Conservation (phyloP, 2,113 vertebrate species). For the Plecotus auritus region DNA sequence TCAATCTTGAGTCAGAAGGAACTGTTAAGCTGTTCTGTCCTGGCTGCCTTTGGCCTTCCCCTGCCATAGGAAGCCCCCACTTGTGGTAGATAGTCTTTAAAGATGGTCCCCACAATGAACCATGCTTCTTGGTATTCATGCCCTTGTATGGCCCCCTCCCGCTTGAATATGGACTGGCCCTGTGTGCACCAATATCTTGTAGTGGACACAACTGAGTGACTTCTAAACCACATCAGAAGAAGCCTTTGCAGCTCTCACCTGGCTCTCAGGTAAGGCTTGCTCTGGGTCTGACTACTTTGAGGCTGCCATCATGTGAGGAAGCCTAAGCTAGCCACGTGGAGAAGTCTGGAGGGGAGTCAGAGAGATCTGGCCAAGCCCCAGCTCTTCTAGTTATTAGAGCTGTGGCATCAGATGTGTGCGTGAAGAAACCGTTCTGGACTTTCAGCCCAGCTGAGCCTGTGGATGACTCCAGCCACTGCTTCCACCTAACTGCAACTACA, state of each 20-base stretch:
- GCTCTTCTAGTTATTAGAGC: neutral
- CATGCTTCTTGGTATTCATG: neutral
- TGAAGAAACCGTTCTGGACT: neutral
- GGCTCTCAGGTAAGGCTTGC: neutral
- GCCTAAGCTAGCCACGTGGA: neutral
- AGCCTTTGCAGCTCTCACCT: neutral
- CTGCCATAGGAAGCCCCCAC: neutral
- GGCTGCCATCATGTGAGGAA: neutral
- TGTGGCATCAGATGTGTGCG: too few relatives aligned
- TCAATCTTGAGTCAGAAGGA: neutral
- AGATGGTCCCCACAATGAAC: neutral
- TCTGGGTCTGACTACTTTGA: neutral
- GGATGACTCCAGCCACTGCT: neutral
- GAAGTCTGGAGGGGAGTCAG: neutral
- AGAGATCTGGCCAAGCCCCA: neutral
- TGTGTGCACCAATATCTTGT: neutral
- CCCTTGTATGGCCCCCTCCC: neutral
- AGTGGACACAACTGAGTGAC: neutral
- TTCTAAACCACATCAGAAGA: neutral
- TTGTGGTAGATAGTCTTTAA: neutral
- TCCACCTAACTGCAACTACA: neutral
- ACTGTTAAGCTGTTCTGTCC: neutral
- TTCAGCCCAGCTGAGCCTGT: neutral
- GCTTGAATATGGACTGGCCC: neutral
- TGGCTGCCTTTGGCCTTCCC: neutral